Evolutionary conservation across 2,113 vertebrate genomes (phyloP).

Genomic region (Cyprinodon brontotheroides): DNA sequence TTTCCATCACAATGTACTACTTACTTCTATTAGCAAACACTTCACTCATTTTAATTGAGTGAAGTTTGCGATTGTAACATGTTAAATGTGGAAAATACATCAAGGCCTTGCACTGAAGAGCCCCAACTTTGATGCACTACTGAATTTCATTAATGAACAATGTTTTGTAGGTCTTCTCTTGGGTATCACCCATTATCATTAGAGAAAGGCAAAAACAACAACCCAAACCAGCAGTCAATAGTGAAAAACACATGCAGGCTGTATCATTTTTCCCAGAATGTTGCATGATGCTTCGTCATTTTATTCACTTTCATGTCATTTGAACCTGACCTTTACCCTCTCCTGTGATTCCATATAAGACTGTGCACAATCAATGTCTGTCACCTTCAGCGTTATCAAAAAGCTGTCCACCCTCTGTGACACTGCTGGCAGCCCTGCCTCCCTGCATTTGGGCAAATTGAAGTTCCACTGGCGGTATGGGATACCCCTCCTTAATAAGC

Average conservation of each 20-base stretch:
- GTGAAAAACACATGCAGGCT: slow-evolving; percentile 59
- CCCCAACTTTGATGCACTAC: slow-evolving; percentile 32
- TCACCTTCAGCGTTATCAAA: slow-evolving; percentile 68
- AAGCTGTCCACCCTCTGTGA: slow-evolving; percentile 59
- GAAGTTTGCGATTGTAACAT: background rate
- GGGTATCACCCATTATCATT: slow-evolving; percentile 47
- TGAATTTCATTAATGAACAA: slow-evolving; percentile 43
- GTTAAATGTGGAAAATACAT: background rate
- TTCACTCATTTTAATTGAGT: background rate
- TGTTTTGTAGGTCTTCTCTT: slow-evolving; percentile 36
- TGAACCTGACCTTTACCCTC: slow-evolving; percentile 76
- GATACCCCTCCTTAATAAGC: slow-evolving; percentile 74
- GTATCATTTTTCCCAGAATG: slow-evolving; percentile 32
- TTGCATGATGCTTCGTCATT: slow-evolving; percentile 55
- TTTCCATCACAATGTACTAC: no score
- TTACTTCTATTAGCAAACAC: background rate
- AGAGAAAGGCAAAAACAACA: slow-evolving; percentile 42
- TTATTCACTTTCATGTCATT: slow-evolving; percentile 70
- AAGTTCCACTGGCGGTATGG: slow-evolving; percentile 49
- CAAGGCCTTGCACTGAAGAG: background rate
- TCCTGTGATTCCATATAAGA: slow-evolving; percentile 67
- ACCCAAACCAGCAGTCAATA: slow-evolving; percentile 49
- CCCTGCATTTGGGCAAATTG: slow-evolving; percentile 69
- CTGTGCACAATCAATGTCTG: slow-evolving; percentile 75
- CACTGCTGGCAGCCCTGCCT: slow-evolving; percentile 70